Conservation (phyloP, 2,888 invertebrate species). For the Phalera bucephala region DNA sequence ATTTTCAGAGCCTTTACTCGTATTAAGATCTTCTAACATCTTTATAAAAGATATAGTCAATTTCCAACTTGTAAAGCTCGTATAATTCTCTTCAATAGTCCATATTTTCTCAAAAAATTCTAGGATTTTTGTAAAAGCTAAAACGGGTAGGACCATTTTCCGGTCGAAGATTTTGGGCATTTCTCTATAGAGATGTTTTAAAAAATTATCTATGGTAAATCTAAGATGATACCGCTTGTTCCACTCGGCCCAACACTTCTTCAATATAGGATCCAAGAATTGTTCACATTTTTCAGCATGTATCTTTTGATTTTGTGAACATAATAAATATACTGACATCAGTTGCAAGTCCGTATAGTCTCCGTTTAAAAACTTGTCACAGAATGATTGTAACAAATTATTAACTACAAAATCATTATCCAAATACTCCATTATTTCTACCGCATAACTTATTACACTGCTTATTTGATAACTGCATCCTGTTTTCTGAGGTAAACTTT, state of each 20-base stretch:
- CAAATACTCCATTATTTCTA: conserved; percentile 33
- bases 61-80: conserved; percentile 34
- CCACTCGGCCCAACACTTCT: no score
- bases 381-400: conserved; percentile 28
- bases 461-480: conserved; percentile 30
- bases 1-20: conserved; percentile 5
- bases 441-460: conserved; percentile 20
- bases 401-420: conserved; percentile 38
- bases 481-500: conserved; percentile 32
- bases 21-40: conserved; percentile 23
- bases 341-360: no score
- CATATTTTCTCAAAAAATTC: conserved; percentile 1
- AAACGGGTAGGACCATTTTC: not conserved
- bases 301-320: conserved; percentile 8
- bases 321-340: no score
- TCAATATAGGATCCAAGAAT: conserved; percentile 37
- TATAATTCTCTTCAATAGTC: conserved; percentile 27
- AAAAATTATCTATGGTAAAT: not conserved
- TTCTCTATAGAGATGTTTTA: not conserved
- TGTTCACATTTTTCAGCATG: conserved; percentile 13
- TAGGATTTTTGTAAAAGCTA: conserved; percentile 30
- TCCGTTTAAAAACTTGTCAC: conserved; percentile 25
- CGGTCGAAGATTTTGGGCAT: not conserved
- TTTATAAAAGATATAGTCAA: conserved; percentile 27
- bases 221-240: no score